phyloP scores from a whole-genome alignment of 2,797 vertebrate species.

The Amblyopsis hoosieri region DNA sequence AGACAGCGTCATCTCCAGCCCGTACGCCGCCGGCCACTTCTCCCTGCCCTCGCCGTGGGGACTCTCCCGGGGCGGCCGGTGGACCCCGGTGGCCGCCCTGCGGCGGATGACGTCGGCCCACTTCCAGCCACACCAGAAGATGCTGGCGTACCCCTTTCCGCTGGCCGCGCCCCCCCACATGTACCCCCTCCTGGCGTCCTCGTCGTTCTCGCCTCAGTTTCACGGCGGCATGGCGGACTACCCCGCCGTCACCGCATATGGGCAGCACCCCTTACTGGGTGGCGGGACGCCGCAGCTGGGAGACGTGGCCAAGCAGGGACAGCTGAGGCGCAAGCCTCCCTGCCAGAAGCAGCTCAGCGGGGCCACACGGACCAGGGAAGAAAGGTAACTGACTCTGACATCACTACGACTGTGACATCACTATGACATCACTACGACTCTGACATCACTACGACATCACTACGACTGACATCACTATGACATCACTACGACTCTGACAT shows the following conservation, averaged over 20 bases:
- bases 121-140: slow-evolving; percentile 46
- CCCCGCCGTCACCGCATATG: slow-evolving; percentile 47
- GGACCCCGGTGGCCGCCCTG: slow-evolving; percentile 61
- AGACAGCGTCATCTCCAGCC: slow-evolving; percentile 58
- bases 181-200: slow-evolving; percentile 56
- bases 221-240: slow-evolving; percentile 54
- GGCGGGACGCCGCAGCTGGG: slow-evolving; percentile 37
- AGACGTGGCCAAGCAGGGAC: slow-evolving; percentile 50
- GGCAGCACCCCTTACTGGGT: slow-evolving; percentile 38
- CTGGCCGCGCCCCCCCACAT: slow-evolving; percentile 50
- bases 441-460: no score
- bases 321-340: slow-evolving; percentile 50
- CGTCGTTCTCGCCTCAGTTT: slow-evolving; percentile 56
- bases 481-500: no score
- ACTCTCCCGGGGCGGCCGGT: slow-evolving; percentile 48
- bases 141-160: slow-evolving; percentile 59
- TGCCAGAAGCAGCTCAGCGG: slow-evolving; percentile 33
- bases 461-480: no score
- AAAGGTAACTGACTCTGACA: slow-evolving; percentile 63
- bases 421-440: no score
- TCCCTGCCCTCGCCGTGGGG: slow-evolving; percentile 45
- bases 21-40: slow-evolving; percentile 33
- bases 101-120: slow-evolving; percentile 54
- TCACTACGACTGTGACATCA: no score
- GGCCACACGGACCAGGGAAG: slow-evolving; percentile 42